These are phyloP conservation scores for Miichthys miiuy DNA, from an alignment of 2,797 vertebrate genomes.

Conservation along the genomic window DNA sequence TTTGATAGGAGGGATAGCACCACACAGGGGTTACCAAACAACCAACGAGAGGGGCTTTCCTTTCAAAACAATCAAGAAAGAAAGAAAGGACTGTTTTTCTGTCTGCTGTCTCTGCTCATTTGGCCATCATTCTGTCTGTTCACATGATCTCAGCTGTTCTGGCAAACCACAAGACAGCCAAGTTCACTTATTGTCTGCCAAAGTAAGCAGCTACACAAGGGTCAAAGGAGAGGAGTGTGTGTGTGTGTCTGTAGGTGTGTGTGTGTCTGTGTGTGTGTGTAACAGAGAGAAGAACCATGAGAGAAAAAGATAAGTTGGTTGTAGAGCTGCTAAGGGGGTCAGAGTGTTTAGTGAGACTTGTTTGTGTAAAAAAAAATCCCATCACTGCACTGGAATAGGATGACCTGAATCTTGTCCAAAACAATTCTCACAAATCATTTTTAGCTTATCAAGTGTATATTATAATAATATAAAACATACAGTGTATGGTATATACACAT, in stretches of 20 bases:
- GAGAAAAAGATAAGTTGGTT: not conserved
- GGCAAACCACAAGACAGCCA: slow-evolving; percentile 33
- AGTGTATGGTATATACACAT: not conserved
- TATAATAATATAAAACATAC: too few relatives aligned
- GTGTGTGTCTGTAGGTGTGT: too few relatives aligned
- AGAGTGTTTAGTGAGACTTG: not conserved
- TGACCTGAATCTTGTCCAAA: not conserved
- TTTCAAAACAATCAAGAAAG: slow-evolving; percentile 21
- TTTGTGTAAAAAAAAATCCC: not conserved
- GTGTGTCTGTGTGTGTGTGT: too few relatives aligned
- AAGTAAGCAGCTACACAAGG: slow-evolving; percentile 42
- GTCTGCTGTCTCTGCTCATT: slow-evolving; percentile 24
- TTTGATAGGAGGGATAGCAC: slow-evolving; percentile 29
- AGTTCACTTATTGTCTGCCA: slow-evolving; percentile 34
- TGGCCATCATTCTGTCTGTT: slow-evolving; percentile 30
- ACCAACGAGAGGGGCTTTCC: slow-evolving; percentile 33
- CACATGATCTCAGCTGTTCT: slow-evolving; percentile 50
- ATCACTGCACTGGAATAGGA: not conserved
- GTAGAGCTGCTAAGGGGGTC: not conserved
- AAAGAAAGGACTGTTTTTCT: slow-evolving; percentile 15
- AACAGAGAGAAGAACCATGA: not conserved
- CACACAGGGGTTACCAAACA: slow-evolving; percentile 38
- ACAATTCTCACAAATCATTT: not conserved
- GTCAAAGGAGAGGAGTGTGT: slow-evolving; percentile 22
- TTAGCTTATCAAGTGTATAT: not conserved